Evolutionary conservation across 2,888 invertebrate species (phyloP).

Genomic region (Melieria picta): DNA sequence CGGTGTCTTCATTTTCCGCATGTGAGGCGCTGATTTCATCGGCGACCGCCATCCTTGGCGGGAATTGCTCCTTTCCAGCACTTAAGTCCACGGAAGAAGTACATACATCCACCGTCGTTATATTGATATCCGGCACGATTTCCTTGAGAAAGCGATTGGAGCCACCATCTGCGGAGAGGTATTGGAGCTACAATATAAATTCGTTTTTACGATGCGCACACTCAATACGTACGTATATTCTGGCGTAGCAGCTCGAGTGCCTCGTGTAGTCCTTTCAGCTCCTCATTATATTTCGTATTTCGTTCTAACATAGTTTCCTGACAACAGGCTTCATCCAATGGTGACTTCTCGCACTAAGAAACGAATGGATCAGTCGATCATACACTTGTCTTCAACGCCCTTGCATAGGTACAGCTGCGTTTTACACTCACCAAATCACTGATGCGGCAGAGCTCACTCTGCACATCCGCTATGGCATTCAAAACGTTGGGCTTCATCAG

Average conservation of each 20-base stretch:
- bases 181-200: background rate
- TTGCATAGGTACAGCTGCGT: background rate
- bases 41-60: constrained; percentile 48
- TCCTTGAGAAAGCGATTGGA: constrained; percentile 50
- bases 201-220: background rate
- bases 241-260: constrained; percentile 57
- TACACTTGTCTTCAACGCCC: background rate
- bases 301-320: constrained; percentile 61
- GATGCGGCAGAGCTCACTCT: constrained; percentile 56
- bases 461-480: constrained; percentile 60
- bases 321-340: constrained; percentile 61
- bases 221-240: constrained; percentile 55
- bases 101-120: constrained; percentile 58
- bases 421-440: constrained; percentile 49
- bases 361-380: background rate
- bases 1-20: constrained; percentile 53
- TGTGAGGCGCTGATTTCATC: constrained; percentile 55
- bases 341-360: constrained; percentile 52
- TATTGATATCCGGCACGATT: constrained; percentile 61
- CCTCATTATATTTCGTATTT: constrained; percentile 54
- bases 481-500: constrained; percentile 58
- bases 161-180: constrained; percentile 51
- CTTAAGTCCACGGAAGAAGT: constrained; percentile 45
- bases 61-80: constrained; percentile 48
- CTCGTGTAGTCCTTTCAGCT: constrained; percentile 57